Evolutionary conservation across 2,888 invertebrate species (phyloP).

Genomic region (Anodontia alba): DNA sequence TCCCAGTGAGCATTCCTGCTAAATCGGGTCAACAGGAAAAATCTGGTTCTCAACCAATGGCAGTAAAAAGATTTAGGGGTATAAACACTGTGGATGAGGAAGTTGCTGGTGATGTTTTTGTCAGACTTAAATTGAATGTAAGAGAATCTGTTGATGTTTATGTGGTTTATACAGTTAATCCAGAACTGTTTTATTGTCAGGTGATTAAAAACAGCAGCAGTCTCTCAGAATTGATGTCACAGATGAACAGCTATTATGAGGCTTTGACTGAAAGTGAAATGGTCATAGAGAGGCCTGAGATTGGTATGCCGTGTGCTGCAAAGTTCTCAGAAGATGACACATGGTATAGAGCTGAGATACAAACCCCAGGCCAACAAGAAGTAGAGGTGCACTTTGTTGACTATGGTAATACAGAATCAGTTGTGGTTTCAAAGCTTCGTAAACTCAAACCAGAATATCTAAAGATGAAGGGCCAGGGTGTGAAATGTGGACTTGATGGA

Average conservation of each 20-base stretch:
- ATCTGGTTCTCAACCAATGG: neutral
- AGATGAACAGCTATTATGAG: slow-evolving; percentile 67
- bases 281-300: slow-evolving; percentile 39
- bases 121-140: slow-evolving; percentile 45
- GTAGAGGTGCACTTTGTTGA: slow-evolving; percentile 77
- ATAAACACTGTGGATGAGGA: slow-evolving; percentile 22
- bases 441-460: slow-evolving; percentile 68
- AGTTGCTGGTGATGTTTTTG: slow-evolving; percentile 19
- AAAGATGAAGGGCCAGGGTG: slow-evolving; percentile 68
- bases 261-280: slow-evolving; percentile 51
- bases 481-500: slow-evolving; percentile 71
- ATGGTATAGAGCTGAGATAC: slow-evolving; percentile 73
- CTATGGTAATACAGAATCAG: slow-evolving; percentile 79
- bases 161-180: slow-evolving; percentile 66
- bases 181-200: slow-evolving; percentile 77
- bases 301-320: slow-evolving; percentile 74
- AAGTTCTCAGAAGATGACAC: slow-evolving; percentile 71
- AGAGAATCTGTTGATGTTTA: slow-evolving; percentile 64
- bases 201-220: slow-evolving; percentile 50
- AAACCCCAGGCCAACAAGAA: slow-evolving; percentile 30
- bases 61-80: slow-evolving; percentile 7
- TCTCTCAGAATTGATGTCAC: slow-evolving; percentile 68
- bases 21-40: neutral
- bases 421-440: slow-evolving; percentile 58
- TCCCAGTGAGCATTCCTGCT: slow-evolving; percentile 1